phyloP scores from a whole-genome alignment of 2,113 vertebrate species.

The Lasiurus borealis region DNA sequence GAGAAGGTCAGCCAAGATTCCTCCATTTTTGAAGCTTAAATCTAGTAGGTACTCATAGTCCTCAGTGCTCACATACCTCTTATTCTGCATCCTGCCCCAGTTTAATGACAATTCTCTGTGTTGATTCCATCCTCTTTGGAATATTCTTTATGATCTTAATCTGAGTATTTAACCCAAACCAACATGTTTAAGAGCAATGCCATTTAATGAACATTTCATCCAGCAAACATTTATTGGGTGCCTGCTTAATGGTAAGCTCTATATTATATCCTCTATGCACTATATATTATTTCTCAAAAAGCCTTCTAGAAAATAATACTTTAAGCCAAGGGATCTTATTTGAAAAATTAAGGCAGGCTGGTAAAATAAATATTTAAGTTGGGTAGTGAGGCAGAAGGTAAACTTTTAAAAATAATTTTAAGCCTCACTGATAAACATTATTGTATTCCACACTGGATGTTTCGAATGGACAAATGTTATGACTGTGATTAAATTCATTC shows the following conservation, averaged over 20 bases:
- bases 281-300: background rate
- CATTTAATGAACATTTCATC: slow-evolving; percentile 23
- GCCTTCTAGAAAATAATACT: background rate
- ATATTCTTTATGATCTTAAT: slow-evolving; percentile 1
- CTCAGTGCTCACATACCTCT: background rate
- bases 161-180: background rate
- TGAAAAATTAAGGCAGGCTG: background rate
- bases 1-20: background rate
- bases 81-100: background rate
- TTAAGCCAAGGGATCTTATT: background rate
- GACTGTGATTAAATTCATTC: background rate
- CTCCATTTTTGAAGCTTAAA: background rate
- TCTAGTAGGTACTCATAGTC: background rate
- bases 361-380: slow-evolving; percentile 6
- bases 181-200: background rate
- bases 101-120: background rate
- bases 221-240: background rate
- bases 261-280: background rate
- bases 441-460: background rate
- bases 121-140: background rate
- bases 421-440: background rate
- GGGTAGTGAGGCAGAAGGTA: background rate
- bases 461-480: background rate
- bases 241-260: background rate
- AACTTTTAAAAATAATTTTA: slow-evolving; percentile 18